Conservation (phyloP, 1,140 invertebrate genomes). For the Drosophila ambigua region DNA sequence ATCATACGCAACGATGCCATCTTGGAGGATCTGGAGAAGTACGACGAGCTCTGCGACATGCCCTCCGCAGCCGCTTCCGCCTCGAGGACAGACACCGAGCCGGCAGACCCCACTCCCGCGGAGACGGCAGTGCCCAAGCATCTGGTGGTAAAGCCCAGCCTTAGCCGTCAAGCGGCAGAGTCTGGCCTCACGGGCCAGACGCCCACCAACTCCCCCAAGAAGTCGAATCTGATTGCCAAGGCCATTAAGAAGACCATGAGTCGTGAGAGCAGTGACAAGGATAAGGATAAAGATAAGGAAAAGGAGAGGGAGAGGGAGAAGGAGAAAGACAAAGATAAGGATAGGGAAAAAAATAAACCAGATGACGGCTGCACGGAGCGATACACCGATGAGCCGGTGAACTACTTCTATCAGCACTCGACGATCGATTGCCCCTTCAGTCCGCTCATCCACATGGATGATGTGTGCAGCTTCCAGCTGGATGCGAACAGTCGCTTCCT, state of each 20-base stretch:
- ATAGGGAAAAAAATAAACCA: slow-evolving; percentile 17
- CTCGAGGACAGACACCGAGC: neutral
- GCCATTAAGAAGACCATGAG: slow-evolving; percentile 76
- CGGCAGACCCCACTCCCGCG: neutral
- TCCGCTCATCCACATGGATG: slow-evolving; percentile 87
- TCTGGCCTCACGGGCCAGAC: slow-evolving; percentile 56
- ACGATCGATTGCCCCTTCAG: slow-evolving; percentile 85
- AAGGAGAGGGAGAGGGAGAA: slow-evolving; percentile 28
- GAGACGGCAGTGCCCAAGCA: slow-evolving; percentile 28
- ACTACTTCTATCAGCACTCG: slow-evolving; percentile 80
- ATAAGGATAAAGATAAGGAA: slow-evolving; percentile 18
- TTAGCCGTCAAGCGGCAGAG: slow-evolving; percentile 57
- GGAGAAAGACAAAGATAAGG: slow-evolving; percentile 39
- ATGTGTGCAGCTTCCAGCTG: slow-evolving; percentile 89
- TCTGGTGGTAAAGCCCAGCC: slow-evolving; percentile 30
- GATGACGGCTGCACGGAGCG: slow-evolving; percentile 4
- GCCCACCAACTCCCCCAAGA: slow-evolving; percentile 80
- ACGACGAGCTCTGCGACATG: slow-evolving; percentile 74
- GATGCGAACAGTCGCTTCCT: slow-evolving; percentile 90
- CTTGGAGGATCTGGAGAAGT: slow-evolving; percentile 74
- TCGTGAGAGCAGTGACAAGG: slow-evolving; percentile 56
- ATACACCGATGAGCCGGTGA: slow-evolving; percentile 48
- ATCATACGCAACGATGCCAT: slow-evolving; percentile 82
- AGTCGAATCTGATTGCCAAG: slow-evolving; percentile 75
- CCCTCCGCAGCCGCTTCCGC: neutral